These are phyloP conservation scores for Pedionomus torquatus DNA, from an alignment of 2,113 vertebrate species.

Conservation along the genomic window DNA sequence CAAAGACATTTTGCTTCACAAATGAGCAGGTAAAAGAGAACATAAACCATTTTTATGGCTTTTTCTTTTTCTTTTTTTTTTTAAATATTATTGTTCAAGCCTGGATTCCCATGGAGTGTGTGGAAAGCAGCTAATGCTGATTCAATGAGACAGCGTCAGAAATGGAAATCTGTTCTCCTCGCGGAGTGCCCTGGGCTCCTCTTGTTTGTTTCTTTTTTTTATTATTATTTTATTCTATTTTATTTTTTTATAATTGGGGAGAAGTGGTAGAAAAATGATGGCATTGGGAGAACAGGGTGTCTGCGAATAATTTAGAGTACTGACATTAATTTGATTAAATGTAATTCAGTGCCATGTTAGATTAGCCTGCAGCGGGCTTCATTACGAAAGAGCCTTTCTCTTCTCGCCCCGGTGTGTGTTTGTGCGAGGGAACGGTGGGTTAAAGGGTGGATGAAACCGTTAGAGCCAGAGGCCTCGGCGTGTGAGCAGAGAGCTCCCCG, in stretches of 20 bases:
- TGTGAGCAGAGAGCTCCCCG: neutral
- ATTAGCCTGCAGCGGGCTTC: neutral
- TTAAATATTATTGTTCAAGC: slow-evolving; percentile 14
- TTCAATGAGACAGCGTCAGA: slow-evolving; percentile 56
- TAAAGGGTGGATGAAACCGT: neutral
- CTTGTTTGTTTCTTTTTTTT: neutral
- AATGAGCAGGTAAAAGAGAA: slow-evolving; percentile 28
- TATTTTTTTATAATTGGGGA: neutral
- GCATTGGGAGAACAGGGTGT: neutral
- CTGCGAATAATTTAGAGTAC: neutral
- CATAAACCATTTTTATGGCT: neutral
- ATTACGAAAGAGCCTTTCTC: neutral
- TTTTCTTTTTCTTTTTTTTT: neutral
- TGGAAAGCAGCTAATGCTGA: slow-evolving; percentile 50
- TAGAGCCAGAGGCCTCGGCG: neutral
- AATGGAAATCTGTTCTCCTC: slow-evolving; percentile 46
- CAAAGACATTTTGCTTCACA: slow-evolving; percentile 1
- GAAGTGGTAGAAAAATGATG: slow-evolving; percentile 9
- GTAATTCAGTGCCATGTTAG: neutral
- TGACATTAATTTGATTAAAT: slow-evolving; percentile 24
- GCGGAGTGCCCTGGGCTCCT: slow-evolving; percentile 38
- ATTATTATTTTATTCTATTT: neutral
- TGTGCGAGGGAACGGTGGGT: neutral
- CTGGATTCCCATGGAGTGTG: slow-evolving; percentile 24
- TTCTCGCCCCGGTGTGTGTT: neutral